These are phyloP conservation scores for Pteromalus puparum DNA, from an alignment of 1,140 invertebrate species.

Conservation along the genomic window DNA sequence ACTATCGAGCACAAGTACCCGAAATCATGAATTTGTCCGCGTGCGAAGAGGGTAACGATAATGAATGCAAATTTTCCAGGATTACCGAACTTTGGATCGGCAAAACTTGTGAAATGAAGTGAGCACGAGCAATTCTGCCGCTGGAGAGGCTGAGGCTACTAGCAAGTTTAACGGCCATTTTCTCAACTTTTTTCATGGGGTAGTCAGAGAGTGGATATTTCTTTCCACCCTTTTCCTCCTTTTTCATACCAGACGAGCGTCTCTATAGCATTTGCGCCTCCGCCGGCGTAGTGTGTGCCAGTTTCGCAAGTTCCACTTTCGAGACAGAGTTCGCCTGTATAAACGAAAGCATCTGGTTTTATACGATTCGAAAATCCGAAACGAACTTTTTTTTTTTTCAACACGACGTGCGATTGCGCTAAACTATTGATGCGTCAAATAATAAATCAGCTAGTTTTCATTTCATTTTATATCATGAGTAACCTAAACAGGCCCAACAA, in stretches of 20 bases:
- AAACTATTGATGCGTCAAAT: too few relatives aligned
- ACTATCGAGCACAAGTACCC: neutral
- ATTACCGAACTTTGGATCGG: neutral
- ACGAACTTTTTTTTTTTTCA: neutral
- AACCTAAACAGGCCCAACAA: too few relatives aligned
- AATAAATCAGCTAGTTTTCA: too few relatives aligned
- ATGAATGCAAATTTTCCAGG: neutral
- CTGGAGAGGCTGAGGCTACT: neutral
- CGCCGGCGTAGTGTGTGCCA: neutral
- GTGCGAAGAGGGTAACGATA: neutral
- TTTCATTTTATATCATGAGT: too few relatives aligned
- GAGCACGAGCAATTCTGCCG: neutral
- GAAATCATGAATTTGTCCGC: too few relatives aligned
- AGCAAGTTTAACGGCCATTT: neutral
- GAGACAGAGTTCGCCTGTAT: neutral
- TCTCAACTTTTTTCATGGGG: neutral
- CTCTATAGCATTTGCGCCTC: neutral
- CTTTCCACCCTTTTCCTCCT: neutral
- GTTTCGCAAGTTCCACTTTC: neutral
- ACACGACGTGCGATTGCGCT: too few relatives aligned
- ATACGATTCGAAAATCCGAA: neutral
- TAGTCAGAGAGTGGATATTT: neutral
- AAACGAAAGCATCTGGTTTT: neutral
- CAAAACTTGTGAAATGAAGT: neutral
- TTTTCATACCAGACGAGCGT: neutral